These are phyloP conservation scores for Dysmachus trigonus DNA, from an alignment of 2,888 invertebrate genomes.

Conservation along the genomic window DNA sequence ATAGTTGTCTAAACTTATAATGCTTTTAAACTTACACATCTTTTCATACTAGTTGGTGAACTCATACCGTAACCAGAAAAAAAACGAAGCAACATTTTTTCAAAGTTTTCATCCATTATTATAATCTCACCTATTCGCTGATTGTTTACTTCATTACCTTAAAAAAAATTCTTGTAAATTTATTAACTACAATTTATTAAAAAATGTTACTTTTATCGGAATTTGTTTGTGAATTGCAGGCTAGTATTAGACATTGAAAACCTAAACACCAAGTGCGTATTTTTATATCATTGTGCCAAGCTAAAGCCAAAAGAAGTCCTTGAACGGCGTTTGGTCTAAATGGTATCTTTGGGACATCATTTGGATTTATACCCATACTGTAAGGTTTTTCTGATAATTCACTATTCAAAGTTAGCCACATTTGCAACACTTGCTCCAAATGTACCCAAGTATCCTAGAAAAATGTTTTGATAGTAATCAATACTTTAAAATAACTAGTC, in stretches of 20 bases:
- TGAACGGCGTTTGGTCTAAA: conserved; percentile 73
- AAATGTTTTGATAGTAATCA: not conserved
- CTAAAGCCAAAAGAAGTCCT: conserved; percentile 72
- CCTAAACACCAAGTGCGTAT: conserved; percentile 79
- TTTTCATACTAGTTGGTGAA: conserved; percentile 61
- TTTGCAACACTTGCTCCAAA: conserved; percentile 83
- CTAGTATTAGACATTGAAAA: conserved; percentile 75
- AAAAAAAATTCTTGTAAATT: conserved; percentile 47
- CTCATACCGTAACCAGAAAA: conserved; percentile 72
- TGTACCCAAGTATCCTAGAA: conserved; percentile 75
- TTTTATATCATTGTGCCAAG: conserved; percentile 74
- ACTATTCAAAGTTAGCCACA: conserved; percentile 88
- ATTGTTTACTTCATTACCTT: conserved; percentile 54
- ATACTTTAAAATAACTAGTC: not conserved
- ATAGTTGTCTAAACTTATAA: not conserved
- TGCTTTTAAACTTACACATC: conserved; percentile 58
- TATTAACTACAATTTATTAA: not conserved
- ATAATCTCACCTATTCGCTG: conserved; percentile 68
- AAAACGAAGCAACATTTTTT: conserved; percentile 71
- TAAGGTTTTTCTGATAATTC: conserved; percentile 62
- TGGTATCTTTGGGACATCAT: conserved; percentile 71
- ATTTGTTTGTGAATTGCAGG: conserved; percentile 70
- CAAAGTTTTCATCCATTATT: conserved; percentile 71
- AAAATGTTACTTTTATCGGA: conserved; percentile 52
- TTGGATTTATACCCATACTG: conserved; percentile 68